These are phyloP conservation scores for Ooceraea biroi DNA, from an alignment of 1,140 invertebrate species.

Conservation along the genomic window DNA sequence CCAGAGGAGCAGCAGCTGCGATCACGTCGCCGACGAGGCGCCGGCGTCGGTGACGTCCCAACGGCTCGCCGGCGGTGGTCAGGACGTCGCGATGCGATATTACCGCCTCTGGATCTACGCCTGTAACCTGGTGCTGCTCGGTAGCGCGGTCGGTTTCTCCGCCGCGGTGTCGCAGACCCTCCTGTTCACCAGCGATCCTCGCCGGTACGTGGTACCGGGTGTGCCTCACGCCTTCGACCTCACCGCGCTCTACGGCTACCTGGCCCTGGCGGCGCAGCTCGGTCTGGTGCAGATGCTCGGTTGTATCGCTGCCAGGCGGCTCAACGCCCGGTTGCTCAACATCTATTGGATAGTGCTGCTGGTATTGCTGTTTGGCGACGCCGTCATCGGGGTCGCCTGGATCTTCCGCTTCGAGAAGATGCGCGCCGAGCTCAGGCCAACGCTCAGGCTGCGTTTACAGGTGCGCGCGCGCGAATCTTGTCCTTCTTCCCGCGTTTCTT, in stretches of 20 bases:
- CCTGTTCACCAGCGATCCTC: slow-evolving; percentile 88
- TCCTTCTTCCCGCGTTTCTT: background rate
- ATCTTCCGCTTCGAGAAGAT: slow-evolving; percentile 93
- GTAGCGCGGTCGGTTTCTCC: slow-evolving; percentile 93
- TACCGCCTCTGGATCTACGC: slow-evolving; percentile 97
- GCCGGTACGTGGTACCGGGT: slow-evolving; percentile 90
- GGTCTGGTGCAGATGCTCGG: slow-evolving; percentile 91
- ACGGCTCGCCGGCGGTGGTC: slow-evolving; percentile 77
- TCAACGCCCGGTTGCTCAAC: slow-evolving; percentile 93
- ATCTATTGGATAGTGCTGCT: slow-evolving; percentile 94
- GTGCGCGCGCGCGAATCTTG: slow-evolving; percentile 56
- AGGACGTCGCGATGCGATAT: slow-evolving; percentile 89
- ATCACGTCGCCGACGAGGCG: slow-evolving; percentile 77
- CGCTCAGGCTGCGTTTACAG: slow-evolving; percentile 87
- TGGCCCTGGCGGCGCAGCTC: slow-evolving; percentile 90
- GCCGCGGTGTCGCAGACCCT: slow-evolving; percentile 91
- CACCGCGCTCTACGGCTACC: slow-evolving; percentile 94
- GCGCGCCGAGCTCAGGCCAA: slow-evolving; percentile 90
- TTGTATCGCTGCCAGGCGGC: slow-evolving; percentile 92
- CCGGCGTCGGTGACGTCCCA: slow-evolving; percentile 77
- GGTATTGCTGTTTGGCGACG: slow-evolving; percentile 93
- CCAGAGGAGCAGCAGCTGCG: slow-evolving; percentile 64
- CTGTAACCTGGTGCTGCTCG: slow-evolving; percentile 94
- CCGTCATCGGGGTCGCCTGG: slow-evolving; percentile 94
- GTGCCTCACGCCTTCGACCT: slow-evolving; percentile 91